Evolutionary conservation across 2,797 vertebrate genomes (phyloP), one percentile per base, ranked within the genome.

Genomic region (Arremon aurantiirostris): DNA sequence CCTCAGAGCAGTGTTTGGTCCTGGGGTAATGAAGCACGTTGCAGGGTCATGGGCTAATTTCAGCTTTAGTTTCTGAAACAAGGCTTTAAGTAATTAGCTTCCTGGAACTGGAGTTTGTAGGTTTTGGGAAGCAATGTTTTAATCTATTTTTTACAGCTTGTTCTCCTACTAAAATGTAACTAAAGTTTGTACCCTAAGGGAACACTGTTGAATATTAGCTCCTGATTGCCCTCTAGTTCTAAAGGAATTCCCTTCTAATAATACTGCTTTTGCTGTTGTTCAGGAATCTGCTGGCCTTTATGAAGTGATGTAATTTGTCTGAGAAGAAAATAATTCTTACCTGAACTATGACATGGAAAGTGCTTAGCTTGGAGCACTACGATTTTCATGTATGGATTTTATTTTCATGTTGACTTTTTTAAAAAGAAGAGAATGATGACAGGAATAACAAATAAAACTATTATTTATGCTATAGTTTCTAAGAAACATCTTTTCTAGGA

Each of bases 1-100:
- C 11, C 17, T 47, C 46, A 53, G 37, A 61, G 42, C 11, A 63
- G 14, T 20, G 39, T 92, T 65, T 57, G 55, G 6, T 23, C 30
- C 17, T 17, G 20, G 42, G n/a, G 15, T 22, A 71, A 57, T 28
- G 21, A 19, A 84, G 30, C 12, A 5, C 0, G 0, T 64, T 8
- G 0, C 18, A 90, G 49, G 35, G 76, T 32, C 20, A 4, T 20
- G 16, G 35, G 16, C 13, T 84, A 79, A 55, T 52, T 93, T 69
- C 63, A 75, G n/a, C 34, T 68, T 81, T 9, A 39, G 12, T n/a
- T 81, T 90, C 53, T 81, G 63, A 75, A 81, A 8, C 12, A 63
- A 91, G 7, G 12, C 10, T 82, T 76, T 52, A 63, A 53, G 26
- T 44, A 70, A 81, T 75, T 49, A 56, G 6, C 32, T 53, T 55